Base-by-base conservation (phyloP, 53 echinoderm and acorn worm species). In the Luidia sarsii region DNA sequence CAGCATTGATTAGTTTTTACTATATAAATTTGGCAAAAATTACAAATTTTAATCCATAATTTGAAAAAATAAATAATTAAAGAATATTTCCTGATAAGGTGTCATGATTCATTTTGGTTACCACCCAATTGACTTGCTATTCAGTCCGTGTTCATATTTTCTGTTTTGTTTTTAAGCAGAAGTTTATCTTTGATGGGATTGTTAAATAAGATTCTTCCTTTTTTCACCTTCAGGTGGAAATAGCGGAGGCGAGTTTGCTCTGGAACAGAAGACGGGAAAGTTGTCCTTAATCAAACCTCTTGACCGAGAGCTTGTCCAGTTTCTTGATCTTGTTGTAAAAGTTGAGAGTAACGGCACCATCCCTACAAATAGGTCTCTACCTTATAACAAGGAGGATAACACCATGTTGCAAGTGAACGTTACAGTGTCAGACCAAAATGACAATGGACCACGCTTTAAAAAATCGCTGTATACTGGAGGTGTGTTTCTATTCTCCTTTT, bases 211-310 rank as follows among this genome's bases (percentile, higher is more conserved):
- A n/a, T n/a, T n/a, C n/a, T n/a, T n/a, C n/a, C n/a, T n/a, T n/a
- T n/a, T n/a, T n/a, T n/a, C n/a, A n/a, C n/a, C n/a, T 29, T 39
- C 66, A 92, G 93, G 33, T 74, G 93, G 87, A 38, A 89, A 89
- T 39, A 39, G 37, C 0, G 86, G 82, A 14, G 89, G 64, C 23
- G 35, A 29, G 6, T 92, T 92, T 51, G 18, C 2, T 45, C 80
- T 92, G 21, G 50, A 89, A 33, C 68, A 86, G 31, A 32, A 19
- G 0, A 68, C 93, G 3, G 67, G 93, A 15, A 37, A 46, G 43
- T 50, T 92, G 3, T 65, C 79, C 23, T 51, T 87, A 13, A 29
- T 38, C 3, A 60, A 80, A 15, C 24, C 39, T 11, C 55, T 94
- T 10, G 86, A 91, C 36, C 59, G 64, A 1, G 86, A 91, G 34